phyloP scores from a whole-genome alignment of 2,888 invertebrate species.

The Coleophora flavipennella region DNA sequence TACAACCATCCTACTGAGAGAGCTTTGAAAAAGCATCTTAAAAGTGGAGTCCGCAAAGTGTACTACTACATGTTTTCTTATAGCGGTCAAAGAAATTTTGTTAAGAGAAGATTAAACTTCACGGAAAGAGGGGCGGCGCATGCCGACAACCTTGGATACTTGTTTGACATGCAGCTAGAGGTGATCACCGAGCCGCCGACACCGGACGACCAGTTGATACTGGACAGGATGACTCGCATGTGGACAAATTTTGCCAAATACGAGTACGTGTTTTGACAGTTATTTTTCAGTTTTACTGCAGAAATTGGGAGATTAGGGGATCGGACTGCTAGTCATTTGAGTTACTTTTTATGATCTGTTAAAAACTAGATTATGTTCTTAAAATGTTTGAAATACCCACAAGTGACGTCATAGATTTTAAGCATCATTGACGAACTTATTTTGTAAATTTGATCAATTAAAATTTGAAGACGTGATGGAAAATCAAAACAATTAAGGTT shows the following conservation, averaged over 20 bases:
- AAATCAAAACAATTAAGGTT: too few relatives aligned
- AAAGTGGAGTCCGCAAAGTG: conserved; percentile 22
- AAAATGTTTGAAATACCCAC: too few relatives aligned
- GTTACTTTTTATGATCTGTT: too few relatives aligned
- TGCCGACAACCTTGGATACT: conserved; percentile 38
- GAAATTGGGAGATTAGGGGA: too few relatives aligned
- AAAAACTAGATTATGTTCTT: too few relatives aligned
- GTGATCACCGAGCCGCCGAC: conserved; percentile 14
- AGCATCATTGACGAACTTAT: too few relatives aligned
- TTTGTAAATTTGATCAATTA: too few relatives aligned
- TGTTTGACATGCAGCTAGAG: conserved; percentile 40
- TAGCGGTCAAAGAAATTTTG: conserved; percentile 26
- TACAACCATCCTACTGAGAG: conserved; percentile 33
- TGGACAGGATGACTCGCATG: conserved; percentile 41
- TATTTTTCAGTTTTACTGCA: too few relatives aligned
- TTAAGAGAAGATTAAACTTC: conserved; percentile 17
- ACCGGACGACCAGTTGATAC: conserved; percentile 28
- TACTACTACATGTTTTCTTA: conserved; percentile 45
- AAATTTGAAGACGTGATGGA: too few relatives aligned
- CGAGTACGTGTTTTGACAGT: conserved; percentile 30
- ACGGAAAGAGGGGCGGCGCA: conserved; percentile 28
- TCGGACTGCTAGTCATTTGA: too few relatives aligned
- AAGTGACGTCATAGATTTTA: too few relatives aligned
- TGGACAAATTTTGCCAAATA: conserved; percentile 55
- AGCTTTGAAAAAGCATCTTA: too few relatives aligned